These are phyloP conservation scores for Elgaria multicarinata DNA, from an alignment of 2,113 vertebrate species.

Conservation along the genomic window DNA sequence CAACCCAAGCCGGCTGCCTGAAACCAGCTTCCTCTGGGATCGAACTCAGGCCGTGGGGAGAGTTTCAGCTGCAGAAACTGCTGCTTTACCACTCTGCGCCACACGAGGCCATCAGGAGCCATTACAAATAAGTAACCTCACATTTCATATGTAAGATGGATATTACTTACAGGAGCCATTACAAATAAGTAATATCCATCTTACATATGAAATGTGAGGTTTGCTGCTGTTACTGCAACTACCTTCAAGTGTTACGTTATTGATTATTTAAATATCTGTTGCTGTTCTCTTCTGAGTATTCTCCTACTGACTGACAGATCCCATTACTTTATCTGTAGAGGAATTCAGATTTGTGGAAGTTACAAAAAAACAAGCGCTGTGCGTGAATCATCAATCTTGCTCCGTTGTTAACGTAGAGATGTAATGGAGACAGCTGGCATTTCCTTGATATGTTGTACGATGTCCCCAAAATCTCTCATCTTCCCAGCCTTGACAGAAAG, in stretches of 20 bases:
- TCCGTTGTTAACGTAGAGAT: conserved; percentile 64
- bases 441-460: conserved; percentile 68
- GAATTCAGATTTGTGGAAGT: conserved; percentile 74
- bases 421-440: conserved; percentile 74
- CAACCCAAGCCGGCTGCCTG: too few species aligned
- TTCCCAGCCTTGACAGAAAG: conserved; percentile 73
- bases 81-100: too few species aligned
- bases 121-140: too few species aligned
- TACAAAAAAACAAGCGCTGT: conserved; percentile 66
- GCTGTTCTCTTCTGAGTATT: conserved; percentile 46
- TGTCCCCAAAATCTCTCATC: conserved; percentile 78
- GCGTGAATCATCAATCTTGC: conserved; percentile 75
- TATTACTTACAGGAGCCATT: background rate
- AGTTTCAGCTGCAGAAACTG: too few species aligned
- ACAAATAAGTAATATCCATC: conserved; percentile 9
- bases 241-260: conserved; percentile 55
- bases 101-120: too few species aligned
- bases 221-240: conserved; percentile 52
- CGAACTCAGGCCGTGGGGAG: too few species aligned
- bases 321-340: conserved; percentile 77
- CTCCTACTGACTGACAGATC: conserved; percentile 75
- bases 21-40: too few species aligned
- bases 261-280: conserved; percentile 71
- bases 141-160: conserved; percentile 40
- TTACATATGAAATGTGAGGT: conserved; percentile 40